phyloP scores from a whole-genome alignment of 30 jellyfish, hydroid and myxozoan species.

The Rhopilema esculentum region DNA sequence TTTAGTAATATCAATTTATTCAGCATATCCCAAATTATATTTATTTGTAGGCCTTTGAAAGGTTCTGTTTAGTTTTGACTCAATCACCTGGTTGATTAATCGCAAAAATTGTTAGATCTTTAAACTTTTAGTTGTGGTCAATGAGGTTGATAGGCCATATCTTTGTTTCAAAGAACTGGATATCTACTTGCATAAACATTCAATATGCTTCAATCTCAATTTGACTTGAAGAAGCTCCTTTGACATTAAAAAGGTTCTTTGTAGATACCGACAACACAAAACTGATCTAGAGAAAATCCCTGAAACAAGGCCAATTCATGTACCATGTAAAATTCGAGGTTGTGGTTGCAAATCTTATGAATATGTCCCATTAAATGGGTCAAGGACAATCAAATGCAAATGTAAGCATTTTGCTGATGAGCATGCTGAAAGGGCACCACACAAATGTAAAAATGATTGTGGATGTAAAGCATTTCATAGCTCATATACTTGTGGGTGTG shows the following conservation, averaged over 20 bases:
- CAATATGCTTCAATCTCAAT: no score
- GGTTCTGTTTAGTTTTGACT: not conserved
- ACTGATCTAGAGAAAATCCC: constrained; percentile 88
- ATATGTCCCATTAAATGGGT: constrained; percentile 89
- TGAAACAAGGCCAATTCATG: constrained; percentile 70
- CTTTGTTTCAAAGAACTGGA: no score
- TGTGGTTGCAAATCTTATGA: constrained; percentile 84
- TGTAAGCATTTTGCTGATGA: constrained; percentile 94
- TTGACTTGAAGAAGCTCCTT: no score
- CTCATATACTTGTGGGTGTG: constrained; percentile 95
- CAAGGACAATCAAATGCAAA: constrained; percentile 84
- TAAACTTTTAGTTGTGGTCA: no score
- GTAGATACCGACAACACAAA: constrained; percentile 91
- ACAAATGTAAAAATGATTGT: constrained; percentile 81
- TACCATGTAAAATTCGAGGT: constrained; percentile 83
- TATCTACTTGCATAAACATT: no score
- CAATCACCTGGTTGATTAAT: no score
- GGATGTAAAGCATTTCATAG: constrained; percentile 73
- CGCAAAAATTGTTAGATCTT: no score
- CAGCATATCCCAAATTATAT: no score
- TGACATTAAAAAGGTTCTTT: not conserved
- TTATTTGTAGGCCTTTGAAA: not conserved
- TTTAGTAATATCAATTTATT: no score
- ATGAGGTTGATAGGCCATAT: no score
- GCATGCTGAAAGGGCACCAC: constrained; percentile 75